Percentiles rank a stretch among this genome's conserved stretches.
Evolutionary conservation across 2,113 vertebrate genomes (phyloP).

Genomic region (Misgurnus anguillicaudatus): DNA sequence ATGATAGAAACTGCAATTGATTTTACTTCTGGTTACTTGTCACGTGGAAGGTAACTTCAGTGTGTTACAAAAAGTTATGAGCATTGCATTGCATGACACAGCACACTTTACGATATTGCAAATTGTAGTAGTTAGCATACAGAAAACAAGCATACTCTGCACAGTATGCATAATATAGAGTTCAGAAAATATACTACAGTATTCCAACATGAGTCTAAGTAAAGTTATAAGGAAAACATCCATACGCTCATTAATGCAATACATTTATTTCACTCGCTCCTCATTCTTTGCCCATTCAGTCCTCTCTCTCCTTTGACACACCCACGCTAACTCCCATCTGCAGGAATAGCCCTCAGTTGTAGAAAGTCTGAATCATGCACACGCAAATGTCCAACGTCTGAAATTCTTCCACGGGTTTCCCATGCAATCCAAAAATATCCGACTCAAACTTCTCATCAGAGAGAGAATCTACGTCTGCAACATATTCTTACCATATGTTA

Average conservation of each 20-base stretch:
- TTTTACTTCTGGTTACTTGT: too few species aligned
- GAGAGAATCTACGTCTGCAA: neutral
- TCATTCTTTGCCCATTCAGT: too few species aligned
- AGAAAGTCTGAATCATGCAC: constrained; percentile 47
- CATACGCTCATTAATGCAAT: neutral
- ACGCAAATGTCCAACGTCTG: neutral
- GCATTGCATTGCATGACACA: too few species aligned
- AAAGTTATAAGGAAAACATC: neutral
- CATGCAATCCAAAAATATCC: constrained; percentile 29
- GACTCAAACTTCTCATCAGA: neutral
- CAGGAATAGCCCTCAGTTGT: constrained; percentile 38
- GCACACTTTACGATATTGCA: too few species aligned
- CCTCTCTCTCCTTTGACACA: neutral
- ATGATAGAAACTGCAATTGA: too few species aligned
- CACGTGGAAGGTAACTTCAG: too few species aligned
- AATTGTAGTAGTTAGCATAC: neutral
- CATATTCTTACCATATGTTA: neutral
- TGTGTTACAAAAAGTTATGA: too few species aligned
- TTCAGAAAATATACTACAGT: neutral
- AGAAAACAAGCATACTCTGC: too few species aligned
- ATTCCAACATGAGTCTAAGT: neutral
- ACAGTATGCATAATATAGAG: too few species aligned
- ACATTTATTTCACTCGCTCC: neutral
- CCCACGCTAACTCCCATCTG: neutral
- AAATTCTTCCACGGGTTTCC: constrained; percentile 30